Conservation (phyloP, 2,888 invertebrate species). For the Caenorhabditis sp. region DNA sequence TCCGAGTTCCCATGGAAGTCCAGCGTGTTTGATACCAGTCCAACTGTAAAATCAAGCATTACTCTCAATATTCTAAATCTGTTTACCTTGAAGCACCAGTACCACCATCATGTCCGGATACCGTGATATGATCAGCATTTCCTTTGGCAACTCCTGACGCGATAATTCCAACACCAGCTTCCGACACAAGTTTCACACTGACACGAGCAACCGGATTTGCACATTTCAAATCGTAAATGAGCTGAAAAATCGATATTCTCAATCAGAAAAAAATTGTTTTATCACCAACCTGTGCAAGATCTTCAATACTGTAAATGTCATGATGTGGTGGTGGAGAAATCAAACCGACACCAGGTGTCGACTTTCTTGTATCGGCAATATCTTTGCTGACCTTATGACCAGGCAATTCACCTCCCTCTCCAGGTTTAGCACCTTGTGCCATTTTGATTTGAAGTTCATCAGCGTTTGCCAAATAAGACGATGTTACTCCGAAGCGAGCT, state of each 20-base stretch:
- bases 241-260: constrained; percentile 64
- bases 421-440: constrained; percentile 96
- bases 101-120: constrained; percentile 98
- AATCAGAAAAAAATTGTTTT: background rate
- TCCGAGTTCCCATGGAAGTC: constrained; percentile 97
- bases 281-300: constrained; percentile 84
- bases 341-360: constrained; percentile 93
- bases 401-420: constrained; percentile 96
- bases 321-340: constrained; percentile 99
- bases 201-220: constrained; percentile 93
- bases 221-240: constrained; percentile 96
- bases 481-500: constrained; percentile 96
- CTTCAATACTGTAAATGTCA: constrained; percentile 99
- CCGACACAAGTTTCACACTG: constrained; percentile 96
- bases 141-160: constrained; percentile 98
- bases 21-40: constrained; percentile 98
- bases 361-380: constrained; percentile 92
- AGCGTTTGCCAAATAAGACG: constrained; percentile 93
- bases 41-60: constrained; percentile 74
- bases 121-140: constrained; percentile 96
- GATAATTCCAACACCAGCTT: constrained; percentile 97
- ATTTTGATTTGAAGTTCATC: constrained; percentile 99
- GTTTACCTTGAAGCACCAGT: constrained; percentile 81
- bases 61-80: background rate
- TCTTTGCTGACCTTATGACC: constrained; percentile 87